Base-by-base conservation (phyloP, 1,140 invertebrate genomes). In the Pogonognathellus flavescens region DNA sequence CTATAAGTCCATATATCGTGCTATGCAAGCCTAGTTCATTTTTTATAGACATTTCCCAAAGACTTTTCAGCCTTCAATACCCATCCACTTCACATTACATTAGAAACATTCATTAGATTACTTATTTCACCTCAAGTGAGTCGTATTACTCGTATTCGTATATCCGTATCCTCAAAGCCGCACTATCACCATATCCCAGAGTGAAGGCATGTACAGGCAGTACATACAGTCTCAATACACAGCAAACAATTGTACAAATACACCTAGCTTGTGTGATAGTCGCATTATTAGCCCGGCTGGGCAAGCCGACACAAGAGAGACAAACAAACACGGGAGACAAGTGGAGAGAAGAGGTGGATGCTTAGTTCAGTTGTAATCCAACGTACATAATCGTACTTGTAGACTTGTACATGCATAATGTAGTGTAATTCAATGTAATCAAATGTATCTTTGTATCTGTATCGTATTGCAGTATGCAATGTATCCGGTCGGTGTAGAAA, bases 401-500 rank as follows among this genome's bases (percentile, higher is more conserved):
- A n/a, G n/a, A n/a, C n/a, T n/a, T n/a, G 53, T 57, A 57, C 53
- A 57, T 57, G 11, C 53, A 57, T n/a, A 49, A 76, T 49, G 70
- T 49, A 76, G 41, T 41, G 25, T 50, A 76, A 49, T 50, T 76
- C 25, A 50, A 50, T 76, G 41, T 50, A 76, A 76, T 76, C 70
- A 41, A 72, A 50, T 76, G 70, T 76, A 41, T 50, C 70, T 76
- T n/a, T 76, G 31, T 50, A 62, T 18, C 20, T 62, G 59, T 62
- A 62, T 62, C 18, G 13, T 18, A 62, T 20, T 20, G 18, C 49
- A 50, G 13, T 49, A n/a, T 50, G 9, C 49, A 41, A 14, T 76
- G 53, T 57, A 76, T 76, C 70, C 70, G 70, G 70, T 76, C 70
- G 70, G 70, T 76, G 70, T 49, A 76, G 70, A 76, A 76, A 76